Conservation (phyloP, 2,113 vertebrate genomes). For the Seriola quinqueradiata region DNA sequence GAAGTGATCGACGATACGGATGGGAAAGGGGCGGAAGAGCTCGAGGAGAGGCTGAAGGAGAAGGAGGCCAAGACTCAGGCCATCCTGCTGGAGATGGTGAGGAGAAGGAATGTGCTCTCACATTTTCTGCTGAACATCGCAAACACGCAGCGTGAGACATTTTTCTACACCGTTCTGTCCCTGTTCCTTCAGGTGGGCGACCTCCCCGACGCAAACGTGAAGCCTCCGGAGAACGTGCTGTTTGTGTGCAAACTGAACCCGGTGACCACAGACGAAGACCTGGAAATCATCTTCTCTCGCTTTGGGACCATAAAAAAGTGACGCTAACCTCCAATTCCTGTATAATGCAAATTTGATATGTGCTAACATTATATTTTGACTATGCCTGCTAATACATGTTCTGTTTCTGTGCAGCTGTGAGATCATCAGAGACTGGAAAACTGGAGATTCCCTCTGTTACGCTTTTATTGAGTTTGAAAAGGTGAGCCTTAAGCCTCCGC, state of each 20-base stretch:
- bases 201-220: constrained; percentile 94
- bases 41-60: constrained; percentile 94
- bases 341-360: neutral
- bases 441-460: constrained; percentile 96
- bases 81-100: constrained; percentile 98
- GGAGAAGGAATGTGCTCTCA: constrained; percentile 3
- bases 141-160: neutral
- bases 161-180: neutral
- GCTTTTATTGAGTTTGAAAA: constrained; percentile 99
- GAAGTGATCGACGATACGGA: constrained; percentile 93
- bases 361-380: neutral
- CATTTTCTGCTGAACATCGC: neutral
- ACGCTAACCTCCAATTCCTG: neutral
- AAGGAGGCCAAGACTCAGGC: constrained; percentile 97
- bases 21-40: constrained; percentile 89
- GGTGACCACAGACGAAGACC: constrained; percentile 96
- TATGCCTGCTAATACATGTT: neutral
- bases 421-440: constrained; percentile 98
- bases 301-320: constrained; percentile 96
- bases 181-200: constrained; percentile 91
- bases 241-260: constrained; percentile 99
- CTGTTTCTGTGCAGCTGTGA: constrained; percentile 89
- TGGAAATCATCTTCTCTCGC: constrained; percentile 98
- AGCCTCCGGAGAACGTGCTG: constrained; percentile 95
- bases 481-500: constrained; percentile 79